These are phyloP conservation scores for Sarcophaga bullata DNA, from an alignment of 1,140 invertebrate genomes.

Conservation along the genomic window DNA sequence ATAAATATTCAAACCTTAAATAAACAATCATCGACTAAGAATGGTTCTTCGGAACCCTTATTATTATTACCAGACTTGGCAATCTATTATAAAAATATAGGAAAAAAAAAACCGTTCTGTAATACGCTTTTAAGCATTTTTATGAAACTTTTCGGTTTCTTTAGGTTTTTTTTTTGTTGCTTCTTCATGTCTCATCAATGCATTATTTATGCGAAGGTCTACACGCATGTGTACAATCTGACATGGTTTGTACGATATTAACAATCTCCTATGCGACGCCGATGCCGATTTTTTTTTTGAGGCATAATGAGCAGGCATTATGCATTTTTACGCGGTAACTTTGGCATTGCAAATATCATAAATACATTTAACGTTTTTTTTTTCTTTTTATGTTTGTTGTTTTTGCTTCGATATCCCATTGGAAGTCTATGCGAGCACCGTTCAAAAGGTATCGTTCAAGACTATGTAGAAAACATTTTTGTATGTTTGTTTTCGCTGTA, in stretches of 20 bases:
- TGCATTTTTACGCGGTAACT: constrained; percentile 35
- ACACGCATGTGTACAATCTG: not conserved
- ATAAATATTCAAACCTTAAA: too few species aligned
- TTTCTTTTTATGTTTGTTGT: not conserved
- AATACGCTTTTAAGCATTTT: too few species aligned
- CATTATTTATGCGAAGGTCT: not conserved
- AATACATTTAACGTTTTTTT: constrained; percentile 7
- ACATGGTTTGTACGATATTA: not conserved
- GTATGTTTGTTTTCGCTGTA: not conserved
- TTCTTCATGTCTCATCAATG: too few species aligned
- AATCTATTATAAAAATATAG: not conserved
- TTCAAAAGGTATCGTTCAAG: too few species aligned
- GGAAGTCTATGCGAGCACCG: too few species aligned
- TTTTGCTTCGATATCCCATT: too few species aligned
- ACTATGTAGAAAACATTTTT: constrained; percentile 4
- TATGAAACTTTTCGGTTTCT: too few species aligned
- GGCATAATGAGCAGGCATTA: constrained; percentile 29
- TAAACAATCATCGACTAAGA: too few species aligned
- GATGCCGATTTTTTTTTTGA: not conserved
- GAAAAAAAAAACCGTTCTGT: not conserved
- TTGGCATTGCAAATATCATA: constrained; percentile 30
- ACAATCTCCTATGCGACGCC: not conserved
- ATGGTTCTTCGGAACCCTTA: too few species aligned
- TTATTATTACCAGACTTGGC: not conserved
- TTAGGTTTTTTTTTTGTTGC: too few species aligned